Evolutionary conservation across 2,797 vertebrate genomes (phyloP).

Genomic region (Acanthornis magna): DNA sequence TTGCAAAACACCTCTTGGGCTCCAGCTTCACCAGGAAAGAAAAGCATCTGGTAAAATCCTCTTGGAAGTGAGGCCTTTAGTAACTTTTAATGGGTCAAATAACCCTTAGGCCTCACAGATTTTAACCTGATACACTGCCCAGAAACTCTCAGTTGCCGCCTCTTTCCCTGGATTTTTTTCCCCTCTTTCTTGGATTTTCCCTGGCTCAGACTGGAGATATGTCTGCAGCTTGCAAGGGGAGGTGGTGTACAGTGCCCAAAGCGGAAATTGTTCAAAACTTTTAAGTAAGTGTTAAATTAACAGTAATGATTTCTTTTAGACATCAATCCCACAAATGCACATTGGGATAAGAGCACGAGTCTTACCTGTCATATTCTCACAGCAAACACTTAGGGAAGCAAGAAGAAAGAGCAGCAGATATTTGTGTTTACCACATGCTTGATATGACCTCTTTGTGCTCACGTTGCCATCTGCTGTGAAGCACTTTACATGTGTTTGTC

Average conservation of each 20-base stretch:
- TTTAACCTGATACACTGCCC: not conserved
- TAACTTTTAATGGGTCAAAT: not conserved
- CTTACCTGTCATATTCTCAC: not conserved
- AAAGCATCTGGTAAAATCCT: not conserved
- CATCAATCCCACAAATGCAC: not conserved
- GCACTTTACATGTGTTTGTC: not conserved
- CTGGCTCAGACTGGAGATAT: not conserved
- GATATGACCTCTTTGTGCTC: not conserved
- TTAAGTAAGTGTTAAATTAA: not conserved
- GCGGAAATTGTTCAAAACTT: not conserved
- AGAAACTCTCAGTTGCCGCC: not conserved
- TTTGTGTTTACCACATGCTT: not conserved
- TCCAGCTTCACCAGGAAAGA: not conserved
- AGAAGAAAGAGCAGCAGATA: not conserved
- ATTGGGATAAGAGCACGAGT: not conserved
- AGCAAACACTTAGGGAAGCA: not conserved
- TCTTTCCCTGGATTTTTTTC: not conserved
- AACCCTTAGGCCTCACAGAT: not conserved
- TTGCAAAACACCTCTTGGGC: not conserved
- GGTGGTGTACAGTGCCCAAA: not conserved
- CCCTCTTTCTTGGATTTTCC: not conserved
- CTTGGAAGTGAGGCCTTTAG: not conserved
- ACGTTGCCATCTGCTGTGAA: not conserved
- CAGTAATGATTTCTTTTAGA: not conserved
- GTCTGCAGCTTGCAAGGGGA: not conserved